These are phyloP conservation scores for Vulpes vulpes DNA, from an alignment of 2,113 vertebrate species.

Conservation along the genomic window DNA sequence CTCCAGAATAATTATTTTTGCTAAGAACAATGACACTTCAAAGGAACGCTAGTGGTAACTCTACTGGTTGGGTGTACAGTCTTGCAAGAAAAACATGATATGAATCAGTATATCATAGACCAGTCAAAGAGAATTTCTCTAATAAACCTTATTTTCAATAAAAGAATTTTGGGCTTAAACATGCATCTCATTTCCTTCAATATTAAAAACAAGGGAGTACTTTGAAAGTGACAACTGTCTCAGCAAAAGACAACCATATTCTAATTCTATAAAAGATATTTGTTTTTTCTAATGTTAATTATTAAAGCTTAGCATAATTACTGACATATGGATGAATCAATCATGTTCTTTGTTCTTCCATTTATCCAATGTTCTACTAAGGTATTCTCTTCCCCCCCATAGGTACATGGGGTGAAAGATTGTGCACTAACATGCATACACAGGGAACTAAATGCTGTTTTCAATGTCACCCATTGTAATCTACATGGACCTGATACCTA, in stretches of 20 bases:
- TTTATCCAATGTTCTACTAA: background rate
- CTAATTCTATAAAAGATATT: background rate
- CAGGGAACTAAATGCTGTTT: background rate
- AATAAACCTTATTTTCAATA: constrained; percentile 31
- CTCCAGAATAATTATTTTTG: constrained; percentile 74
- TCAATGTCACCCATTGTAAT: background rate
- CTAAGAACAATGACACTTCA: constrained; percentile 77
- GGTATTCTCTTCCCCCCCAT: background rate
- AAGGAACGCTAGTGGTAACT: constrained; percentile 36
- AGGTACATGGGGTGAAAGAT: background rate
- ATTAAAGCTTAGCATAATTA: background rate
- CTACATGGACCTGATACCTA: background rate
- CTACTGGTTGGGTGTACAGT: background rate
- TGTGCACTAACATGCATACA: background rate
- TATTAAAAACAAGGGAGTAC: constrained; percentile 34
- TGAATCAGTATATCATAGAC: constrained; percentile 46
- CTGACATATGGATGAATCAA: background rate
- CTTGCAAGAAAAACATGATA: constrained; percentile 63
- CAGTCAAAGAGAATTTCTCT: constrained; percentile 3
- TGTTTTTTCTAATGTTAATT: constrained; percentile 24
- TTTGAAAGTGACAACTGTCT: constrained; percentile 46
- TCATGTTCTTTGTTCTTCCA: background rate
- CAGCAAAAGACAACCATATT: constrained; percentile 15
- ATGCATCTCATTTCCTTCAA: constrained; percentile 35
- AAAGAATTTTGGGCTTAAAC: constrained; percentile 2